phyloP scores from a whole-genome alignment of 2,797 vertebrate genomes.

The Vipera ursinii region DNA sequence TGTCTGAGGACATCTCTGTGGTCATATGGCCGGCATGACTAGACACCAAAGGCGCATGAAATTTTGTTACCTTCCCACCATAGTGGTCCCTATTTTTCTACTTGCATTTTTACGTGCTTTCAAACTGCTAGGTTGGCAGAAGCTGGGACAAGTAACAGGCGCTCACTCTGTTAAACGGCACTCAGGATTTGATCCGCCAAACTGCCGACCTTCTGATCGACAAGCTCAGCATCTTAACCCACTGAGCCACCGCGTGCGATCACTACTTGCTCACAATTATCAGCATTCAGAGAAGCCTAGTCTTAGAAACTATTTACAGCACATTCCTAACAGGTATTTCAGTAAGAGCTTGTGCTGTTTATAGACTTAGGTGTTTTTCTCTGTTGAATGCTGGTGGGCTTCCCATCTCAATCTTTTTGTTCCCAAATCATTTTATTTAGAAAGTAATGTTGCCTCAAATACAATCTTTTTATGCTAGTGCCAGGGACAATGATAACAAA shows the following conservation, averaged over 20 bases:
- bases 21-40: too few species aligned
- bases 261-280: constrained; percentile 45
- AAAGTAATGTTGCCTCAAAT: neutral
- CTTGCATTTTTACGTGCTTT: too few species aligned
- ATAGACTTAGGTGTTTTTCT: neutral
- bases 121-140: too few species aligned
- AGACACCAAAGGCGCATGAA: too few species aligned
- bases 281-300: constrained; percentile 44
- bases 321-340: constrained; percentile 35
- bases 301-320: constrained; percentile 38
- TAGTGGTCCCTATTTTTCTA: too few species aligned
- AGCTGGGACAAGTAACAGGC: too few species aligned
- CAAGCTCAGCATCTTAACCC: too few species aligned
- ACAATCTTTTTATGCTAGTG: neutral
- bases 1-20: too few species aligned
- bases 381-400: neutral
- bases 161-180: too few species aligned
- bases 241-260: constrained; percentile 15
- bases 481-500: neutral
- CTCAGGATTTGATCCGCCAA: too few species aligned
- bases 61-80: too few species aligned
- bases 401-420: neutral
- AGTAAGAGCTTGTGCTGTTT: neutral
- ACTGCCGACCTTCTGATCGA: too few species aligned
- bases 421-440: neutral